phyloP scores from a whole-genome alignment of 2,113 vertebrate genomes.

The Canis aureus region DNA sequence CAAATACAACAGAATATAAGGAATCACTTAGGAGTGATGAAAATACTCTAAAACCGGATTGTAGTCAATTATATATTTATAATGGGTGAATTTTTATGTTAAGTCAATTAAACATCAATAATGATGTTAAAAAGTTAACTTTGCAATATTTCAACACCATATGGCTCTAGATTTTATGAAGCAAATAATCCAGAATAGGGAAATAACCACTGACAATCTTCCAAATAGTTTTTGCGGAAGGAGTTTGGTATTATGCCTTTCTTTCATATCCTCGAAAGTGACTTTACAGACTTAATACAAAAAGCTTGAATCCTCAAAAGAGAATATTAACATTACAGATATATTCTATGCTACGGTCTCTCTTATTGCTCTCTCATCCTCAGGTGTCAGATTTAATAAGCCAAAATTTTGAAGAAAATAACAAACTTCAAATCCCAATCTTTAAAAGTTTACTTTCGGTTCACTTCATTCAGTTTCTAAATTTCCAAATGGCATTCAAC shows the following conservation, averaged over 20 bases:
- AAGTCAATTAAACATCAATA: background rate
- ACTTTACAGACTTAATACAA: background rate
- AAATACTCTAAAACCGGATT: background rate
- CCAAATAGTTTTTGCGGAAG: background rate
- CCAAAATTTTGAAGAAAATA: conserved; percentile 4
- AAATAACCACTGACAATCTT: background rate
- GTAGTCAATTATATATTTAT: background rate
- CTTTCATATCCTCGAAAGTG: background rate
- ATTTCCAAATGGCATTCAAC: conserved; percentile 39
- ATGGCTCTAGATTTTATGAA: background rate
- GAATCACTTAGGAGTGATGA: background rate
- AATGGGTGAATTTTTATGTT: background rate
- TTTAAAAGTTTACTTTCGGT: conserved; percentile 41
- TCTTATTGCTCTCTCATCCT: conserved; percentile 8
- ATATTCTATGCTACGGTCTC: background rate
- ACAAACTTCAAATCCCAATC: background rate
- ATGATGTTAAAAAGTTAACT: background rate
- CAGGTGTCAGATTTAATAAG: background rate
- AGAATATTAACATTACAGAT: conserved; percentile 9
- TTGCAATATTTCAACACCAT: background rate
- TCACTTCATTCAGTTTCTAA: conserved; percentile 23
- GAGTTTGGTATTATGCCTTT: background rate
- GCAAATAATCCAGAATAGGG: background rate
- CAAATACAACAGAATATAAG: background rate
- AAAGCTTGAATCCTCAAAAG: background rate